These are phyloP conservation scores for Myrmecobius fasciatus DNA, from an alignment of 2,113 vertebrate genomes.

Conservation along the genomic window DNA sequence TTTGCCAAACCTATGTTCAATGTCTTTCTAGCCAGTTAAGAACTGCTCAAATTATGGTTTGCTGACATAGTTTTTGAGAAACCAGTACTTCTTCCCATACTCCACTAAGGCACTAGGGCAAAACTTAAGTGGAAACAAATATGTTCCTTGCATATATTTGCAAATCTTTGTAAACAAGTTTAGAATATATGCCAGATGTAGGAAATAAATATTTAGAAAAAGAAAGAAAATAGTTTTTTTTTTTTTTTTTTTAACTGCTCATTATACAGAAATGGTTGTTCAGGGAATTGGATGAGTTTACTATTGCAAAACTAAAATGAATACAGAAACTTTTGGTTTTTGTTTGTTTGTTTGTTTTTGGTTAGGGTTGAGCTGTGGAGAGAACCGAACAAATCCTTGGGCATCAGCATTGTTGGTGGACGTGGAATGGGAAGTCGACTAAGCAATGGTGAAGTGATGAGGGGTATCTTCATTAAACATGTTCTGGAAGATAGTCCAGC, in stretches of 20 bases:
- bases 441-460: constrained; percentile 97
- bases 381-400: constrained; percentile 94
- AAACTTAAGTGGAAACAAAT: neutral
- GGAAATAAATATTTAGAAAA: neutral
- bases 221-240: neutral
- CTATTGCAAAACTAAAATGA: neutral
- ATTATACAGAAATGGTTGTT: neutral
- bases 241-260: too few species aligned
- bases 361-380: constrained; percentile 95
- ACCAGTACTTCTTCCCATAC: neutral
- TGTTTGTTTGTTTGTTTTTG: constrained; percentile 33
- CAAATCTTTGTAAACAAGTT: neutral
- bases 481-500: constrained; percentile 97
- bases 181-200: neutral
- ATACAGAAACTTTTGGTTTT: constrained; percentile 12
- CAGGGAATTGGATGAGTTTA: neutral
- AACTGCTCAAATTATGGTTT: neutral
- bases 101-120: neutral
- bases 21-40: neutral
- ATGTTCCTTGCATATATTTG: neutral
- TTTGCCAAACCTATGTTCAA: neutral
- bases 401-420: constrained; percentile 98
- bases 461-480: constrained; percentile 98
- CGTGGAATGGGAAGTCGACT: constrained; percentile 98
- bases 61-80: neutral